Percentiles rank a stretch among this genome's conserved stretches.
phyloP scores from a whole-genome alignment of 1,140 invertebrate genomes.

The Nephila pilipes region DNA sequence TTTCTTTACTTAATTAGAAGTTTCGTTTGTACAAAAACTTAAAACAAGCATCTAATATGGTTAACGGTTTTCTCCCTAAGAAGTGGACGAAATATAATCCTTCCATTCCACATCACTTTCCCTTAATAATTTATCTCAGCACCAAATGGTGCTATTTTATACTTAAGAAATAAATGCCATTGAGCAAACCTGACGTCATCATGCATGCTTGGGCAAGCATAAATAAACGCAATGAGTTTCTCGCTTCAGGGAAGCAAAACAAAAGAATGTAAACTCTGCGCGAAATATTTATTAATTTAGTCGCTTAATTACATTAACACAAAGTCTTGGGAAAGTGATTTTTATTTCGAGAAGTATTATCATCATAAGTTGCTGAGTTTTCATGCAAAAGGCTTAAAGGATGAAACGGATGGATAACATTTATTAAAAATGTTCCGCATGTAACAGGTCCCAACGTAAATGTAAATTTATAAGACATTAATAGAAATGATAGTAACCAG shows the following conservation, averaged over 20 bases:
- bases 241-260: not conserved
- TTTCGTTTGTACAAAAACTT: no score
- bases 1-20: no score
- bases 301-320: constrained; percentile 3
- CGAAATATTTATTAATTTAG: constrained; percentile 6
- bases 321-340: not conserved
- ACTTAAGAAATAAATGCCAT: not conserved
- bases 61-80: no score
- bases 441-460: not conserved
- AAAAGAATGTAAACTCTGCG: not conserved
- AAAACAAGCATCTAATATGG: no score
- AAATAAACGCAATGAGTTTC: not conserved
- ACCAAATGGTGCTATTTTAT: not conserved
- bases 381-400: not conserved
- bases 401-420: not conserved
- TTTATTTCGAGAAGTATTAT: not conserved
- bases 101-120: not conserved
- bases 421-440: not conserved
- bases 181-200: not conserved
- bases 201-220: constrained; percentile 2
- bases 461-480: no score
- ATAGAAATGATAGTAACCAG: no score
- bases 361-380: not conserved
- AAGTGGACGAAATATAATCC: no score
- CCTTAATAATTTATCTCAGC: not conserved